phyloP scores from a whole-genome alignment of 1,140 invertebrate species.

The Camponotus floridanus region DNA sequence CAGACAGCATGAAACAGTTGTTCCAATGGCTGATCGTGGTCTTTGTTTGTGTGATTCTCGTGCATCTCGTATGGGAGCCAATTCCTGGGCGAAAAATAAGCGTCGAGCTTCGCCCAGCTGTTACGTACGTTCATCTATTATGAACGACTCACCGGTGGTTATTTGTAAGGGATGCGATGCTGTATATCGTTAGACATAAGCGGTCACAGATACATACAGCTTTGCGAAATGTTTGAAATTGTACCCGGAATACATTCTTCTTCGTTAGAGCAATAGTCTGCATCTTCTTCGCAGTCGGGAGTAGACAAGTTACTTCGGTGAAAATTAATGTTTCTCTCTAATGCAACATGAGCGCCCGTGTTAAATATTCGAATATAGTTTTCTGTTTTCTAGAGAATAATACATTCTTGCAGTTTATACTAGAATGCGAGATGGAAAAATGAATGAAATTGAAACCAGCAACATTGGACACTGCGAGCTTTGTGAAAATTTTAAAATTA shows the following conservation, averaged over 20 bases:
- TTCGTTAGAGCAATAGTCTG: slow-evolving; percentile 23
- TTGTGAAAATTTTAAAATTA: no score
- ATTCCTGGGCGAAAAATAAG: slow-evolving; percentile 31
- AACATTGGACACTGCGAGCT: no score
- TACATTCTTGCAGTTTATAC: no score
- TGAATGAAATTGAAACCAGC: no score
- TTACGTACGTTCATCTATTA: slow-evolving; percentile 9
- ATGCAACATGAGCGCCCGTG: background rate
- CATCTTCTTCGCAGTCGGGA: background rate
- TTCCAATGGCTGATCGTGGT: background rate
- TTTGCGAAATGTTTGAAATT: slow-evolving; percentile 4
- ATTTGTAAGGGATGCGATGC: background rate
- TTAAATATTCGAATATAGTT: background rate
- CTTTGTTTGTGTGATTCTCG: background rate
- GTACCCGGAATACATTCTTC: slow-evolving; percentile 15
- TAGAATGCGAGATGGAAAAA: no score
- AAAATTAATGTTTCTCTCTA: slow-evolving; percentile 14
- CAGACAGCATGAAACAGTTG: background rate
- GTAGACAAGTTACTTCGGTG: background rate
- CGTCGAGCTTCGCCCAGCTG: background rate
- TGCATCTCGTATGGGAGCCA: background rate
- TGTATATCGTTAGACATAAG: slow-evolving; percentile 9
- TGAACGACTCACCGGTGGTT: slow-evolving; percentile 12
- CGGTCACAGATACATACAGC: slow-evolving; percentile 5
- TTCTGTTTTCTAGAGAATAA: no score